These are phyloP conservation scores for Cottus gobio DNA, from an alignment of 2,113 vertebrate species.

Conservation along the genomic window DNA sequence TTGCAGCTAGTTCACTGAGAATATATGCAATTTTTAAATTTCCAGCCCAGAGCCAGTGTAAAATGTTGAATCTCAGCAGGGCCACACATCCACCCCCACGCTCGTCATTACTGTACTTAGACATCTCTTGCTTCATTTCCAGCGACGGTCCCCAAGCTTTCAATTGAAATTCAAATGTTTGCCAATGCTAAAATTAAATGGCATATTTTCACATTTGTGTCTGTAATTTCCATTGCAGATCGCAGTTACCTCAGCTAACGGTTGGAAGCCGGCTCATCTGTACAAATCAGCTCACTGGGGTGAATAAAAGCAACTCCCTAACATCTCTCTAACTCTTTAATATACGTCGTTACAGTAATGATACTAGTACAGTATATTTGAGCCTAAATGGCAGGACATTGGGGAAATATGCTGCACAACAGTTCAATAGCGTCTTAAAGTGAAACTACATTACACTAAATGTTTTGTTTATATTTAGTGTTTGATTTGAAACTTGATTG, in stretches of 20 bases:
- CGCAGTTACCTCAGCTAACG: slow-evolving; percentile 23
- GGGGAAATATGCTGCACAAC: background rate
- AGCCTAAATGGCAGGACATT: background rate
- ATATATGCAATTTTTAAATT: slow-evolving; percentile 15
- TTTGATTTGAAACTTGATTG: background rate
- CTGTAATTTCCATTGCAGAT: slow-evolving; percentile 40
- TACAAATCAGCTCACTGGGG: slow-evolving; percentile 32
- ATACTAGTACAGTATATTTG: background rate
- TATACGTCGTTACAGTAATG: slow-evolving; percentile 24
- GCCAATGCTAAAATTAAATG: slow-evolving; percentile 3
- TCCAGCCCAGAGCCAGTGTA: slow-evolving; percentile 21
- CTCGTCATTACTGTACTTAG: slow-evolving; percentile 25
- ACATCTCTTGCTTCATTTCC: slow-evolving; percentile 45
- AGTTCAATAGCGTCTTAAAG: background rate
- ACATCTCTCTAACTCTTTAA: too few species aligned
- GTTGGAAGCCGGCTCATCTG: slow-evolving; percentile 42
- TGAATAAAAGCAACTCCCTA: slow-evolving; percentile 25
- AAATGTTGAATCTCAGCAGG: slow-evolving; percentile 30
- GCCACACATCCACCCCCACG: slow-evolving; percentile 18
- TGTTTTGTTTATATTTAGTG: background rate
- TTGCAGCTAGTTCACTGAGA: background rate
- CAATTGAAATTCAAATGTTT: slow-evolving; percentile 41
- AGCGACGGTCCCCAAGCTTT: slow-evolving; percentile 14
- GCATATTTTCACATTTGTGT: slow-evolving; percentile 21
- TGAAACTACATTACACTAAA: background rate